phyloP scores from a whole-genome alignment of 2,888 invertebrate species.

The Sarcophaga rosellei region DNA sequence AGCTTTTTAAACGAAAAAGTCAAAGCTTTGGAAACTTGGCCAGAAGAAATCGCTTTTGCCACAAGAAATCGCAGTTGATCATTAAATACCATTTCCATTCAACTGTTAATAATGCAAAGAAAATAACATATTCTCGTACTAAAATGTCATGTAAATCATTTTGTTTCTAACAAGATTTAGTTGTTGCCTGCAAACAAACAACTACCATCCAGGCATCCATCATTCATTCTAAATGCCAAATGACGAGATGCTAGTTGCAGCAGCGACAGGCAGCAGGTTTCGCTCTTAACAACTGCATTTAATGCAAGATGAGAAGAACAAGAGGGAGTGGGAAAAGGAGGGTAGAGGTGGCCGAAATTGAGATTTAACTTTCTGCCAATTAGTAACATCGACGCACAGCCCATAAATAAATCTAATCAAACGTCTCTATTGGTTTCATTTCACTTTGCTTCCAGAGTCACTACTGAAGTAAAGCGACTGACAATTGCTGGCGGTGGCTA shows the following conservation, averaged over 20 bases:
- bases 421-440: constrained; percentile 17
- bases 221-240: constrained; percentile 56
- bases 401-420: constrained; percentile 59
- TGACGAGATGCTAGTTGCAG: constrained; percentile 46
- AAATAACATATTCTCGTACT: background rate
- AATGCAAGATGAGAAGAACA: constrained; percentile 15
- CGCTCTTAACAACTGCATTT: constrained; percentile 63
- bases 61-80: too few relatives aligned
- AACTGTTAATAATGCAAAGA: background rate
- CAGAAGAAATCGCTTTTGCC: too few relatives aligned
- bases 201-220: background rate
- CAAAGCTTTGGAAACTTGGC: too few relatives aligned
- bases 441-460: background rate
- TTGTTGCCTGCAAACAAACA: background rate
- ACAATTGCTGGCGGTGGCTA: constrained; percentile 15
- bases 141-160: background rate
- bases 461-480: constrained; percentile 8
- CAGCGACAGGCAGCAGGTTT: constrained; percentile 27
- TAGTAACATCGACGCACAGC: constrained; percentile 61
- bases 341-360: background rate
- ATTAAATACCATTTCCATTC: background rate
- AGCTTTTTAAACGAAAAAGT: too few relatives aligned
- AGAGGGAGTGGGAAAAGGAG: background rate
- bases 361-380: constrained; percentile 63
- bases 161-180: constrained; percentile 19